Evolutionary conservation across 2,797 vertebrate species (phyloP).

Genomic region (Eospalax fontanierii): DNA sequence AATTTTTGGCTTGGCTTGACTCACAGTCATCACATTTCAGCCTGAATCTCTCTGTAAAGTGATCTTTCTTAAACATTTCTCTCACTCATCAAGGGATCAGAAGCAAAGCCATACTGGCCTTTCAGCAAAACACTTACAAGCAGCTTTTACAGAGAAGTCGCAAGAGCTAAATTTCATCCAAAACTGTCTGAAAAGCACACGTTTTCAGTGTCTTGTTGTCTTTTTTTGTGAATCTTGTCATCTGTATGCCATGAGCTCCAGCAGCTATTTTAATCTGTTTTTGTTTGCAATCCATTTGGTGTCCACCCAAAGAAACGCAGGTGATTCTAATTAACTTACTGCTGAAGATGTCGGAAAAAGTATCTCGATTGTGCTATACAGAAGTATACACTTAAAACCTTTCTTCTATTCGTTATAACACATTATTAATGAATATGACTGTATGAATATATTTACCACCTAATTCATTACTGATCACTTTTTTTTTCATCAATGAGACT

Average conservation of each 20-base stretch:
- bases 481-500: conserved; percentile 82
- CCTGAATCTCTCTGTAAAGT: conserved; percentile 92
- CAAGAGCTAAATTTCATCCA: conserved; percentile 96
- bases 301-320: conserved; percentile 93
- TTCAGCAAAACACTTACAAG: conserved; percentile 92
- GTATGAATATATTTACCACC: conserved; percentile 88
- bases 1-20: conserved; percentile 93
- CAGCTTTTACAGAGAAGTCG: conserved; percentile 90
- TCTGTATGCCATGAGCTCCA: conserved; percentile 96
- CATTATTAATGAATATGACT: conserved; percentile 90
- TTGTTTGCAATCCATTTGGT: conserved; percentile 93
- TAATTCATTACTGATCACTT: conserved; percentile 87
- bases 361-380: conserved; percentile 86
- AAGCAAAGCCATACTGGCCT: conserved; percentile 91
- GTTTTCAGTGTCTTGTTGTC: conserved; percentile 93
- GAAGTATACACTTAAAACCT: conserved; percentile 89
- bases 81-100: conserved; percentile 93
- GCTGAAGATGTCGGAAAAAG: conserved; percentile 89
- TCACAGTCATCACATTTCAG: conserved; percentile 91
- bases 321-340: conserved; percentile 94
- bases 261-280: conserved; percentile 94
- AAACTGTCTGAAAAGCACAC: conserved; percentile 91
- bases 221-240: conserved; percentile 95
- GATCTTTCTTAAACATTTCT: conserved; percentile 93
- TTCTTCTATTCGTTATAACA: conserved; percentile 89